Conservation (phyloP, 2,888 invertebrate species). For the Apamea monoglypha region DNA sequence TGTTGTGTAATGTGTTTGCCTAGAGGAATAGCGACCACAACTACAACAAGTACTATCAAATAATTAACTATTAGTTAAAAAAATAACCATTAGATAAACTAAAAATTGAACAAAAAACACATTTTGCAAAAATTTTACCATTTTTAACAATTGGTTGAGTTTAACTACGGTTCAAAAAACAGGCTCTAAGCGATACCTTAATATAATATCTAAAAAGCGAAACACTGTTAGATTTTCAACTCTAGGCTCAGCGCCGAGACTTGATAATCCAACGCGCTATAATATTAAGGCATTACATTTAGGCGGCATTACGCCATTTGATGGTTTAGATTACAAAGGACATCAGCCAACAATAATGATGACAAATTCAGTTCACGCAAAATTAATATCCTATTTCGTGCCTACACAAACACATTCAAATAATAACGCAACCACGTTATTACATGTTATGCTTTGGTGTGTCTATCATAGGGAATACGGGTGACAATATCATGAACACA, state of each 20-base stretch:
- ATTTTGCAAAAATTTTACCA: too few relatives aligned
- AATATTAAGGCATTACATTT: too few relatives aligned
- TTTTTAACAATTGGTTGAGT: too few relatives aligned
- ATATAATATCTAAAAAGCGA: neutral
- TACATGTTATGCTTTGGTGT: neutral
- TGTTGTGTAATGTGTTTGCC: neutral
- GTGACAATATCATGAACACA: neutral
- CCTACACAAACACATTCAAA: neutral
- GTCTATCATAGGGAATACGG: neutral
- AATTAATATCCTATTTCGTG: constrained; percentile 15
- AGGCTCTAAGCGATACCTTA: neutral
- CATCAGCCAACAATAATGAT: neutral
- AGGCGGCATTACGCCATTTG: neutral
- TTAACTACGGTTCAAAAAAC: too few relatives aligned
- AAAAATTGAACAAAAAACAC: too few relatives aligned
- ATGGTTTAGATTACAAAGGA: neutral
- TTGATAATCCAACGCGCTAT: neutral
- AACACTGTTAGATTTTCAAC: neutral
- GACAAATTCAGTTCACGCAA: constrained; percentile 16
- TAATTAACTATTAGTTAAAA: too few relatives aligned
- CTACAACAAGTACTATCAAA: too few relatives aligned
- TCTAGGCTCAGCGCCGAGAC: neutral
- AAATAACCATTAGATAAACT: too few relatives aligned
- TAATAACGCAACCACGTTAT: neutral
- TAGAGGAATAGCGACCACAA: neutral